Conservation (phyloP, 2,113 vertebrate species). For the Notarius lentiginosus region DNA sequence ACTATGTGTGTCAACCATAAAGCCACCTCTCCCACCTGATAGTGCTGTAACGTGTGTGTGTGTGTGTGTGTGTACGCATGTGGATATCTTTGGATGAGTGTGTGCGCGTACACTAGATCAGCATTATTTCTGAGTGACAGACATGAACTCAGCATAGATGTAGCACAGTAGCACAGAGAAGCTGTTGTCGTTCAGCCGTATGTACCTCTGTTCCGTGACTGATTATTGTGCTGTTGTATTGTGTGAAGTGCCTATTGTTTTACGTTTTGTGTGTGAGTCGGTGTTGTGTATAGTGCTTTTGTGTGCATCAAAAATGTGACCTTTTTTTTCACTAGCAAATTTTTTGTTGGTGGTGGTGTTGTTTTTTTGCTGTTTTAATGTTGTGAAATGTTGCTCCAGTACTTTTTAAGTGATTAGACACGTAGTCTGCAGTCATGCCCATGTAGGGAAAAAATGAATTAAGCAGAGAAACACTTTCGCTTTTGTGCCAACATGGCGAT, state of each 20-base stretch:
- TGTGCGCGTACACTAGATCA: slow-evolving; percentile 28
- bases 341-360: slow-evolving; percentile 2
- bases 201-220: slow-evolving; percentile 73
- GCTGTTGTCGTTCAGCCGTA: slow-evolving; percentile 75
- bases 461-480: slow-evolving; percentile 42
- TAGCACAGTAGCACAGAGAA: slow-evolving; percentile 67
- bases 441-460: slow-evolving; percentile 51
- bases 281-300: slow-evolving; percentile 73
- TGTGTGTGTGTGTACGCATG: slow-evolving; percentile 13
- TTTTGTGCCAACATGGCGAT: slow-evolving; percentile 66
- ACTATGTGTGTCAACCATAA: slow-evolving; percentile 60
- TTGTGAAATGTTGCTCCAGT: slow-evolving; percentile 64
- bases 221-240: slow-evolving; percentile 73
- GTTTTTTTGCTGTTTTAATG: slow-evolving; percentile 58
- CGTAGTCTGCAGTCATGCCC: slow-evolving; percentile 52
- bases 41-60: slow-evolving; percentile 30
- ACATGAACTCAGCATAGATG: slow-evolving; percentile 72
- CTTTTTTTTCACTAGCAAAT: slow-evolving; percentile 61
- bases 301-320: slow-evolving; percentile 69
- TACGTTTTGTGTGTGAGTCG: slow-evolving; percentile 55
- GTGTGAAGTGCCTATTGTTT: slow-evolving; percentile 72
- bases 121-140: slow-evolving; percentile 43
- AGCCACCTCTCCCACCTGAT: slow-evolving; percentile 54
- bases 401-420: slow-evolving; percentile 31
- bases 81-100: background rate